phyloP scores from a whole-genome alignment of 2,113 vertebrate genomes.

The Tragulus kanchil region DNA sequence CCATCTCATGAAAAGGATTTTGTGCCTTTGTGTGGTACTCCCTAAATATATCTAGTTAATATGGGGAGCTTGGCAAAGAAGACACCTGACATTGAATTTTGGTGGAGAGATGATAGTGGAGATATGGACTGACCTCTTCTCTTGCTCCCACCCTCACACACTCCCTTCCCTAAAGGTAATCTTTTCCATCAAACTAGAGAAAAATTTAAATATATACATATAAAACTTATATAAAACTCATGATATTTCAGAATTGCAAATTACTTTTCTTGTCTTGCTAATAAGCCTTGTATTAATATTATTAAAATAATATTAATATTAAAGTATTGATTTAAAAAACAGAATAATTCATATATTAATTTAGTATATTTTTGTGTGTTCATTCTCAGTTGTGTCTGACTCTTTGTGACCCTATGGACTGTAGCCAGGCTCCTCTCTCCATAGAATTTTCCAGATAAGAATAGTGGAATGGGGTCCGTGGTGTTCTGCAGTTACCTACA shows the following conservation, averaged over 20 bases:
- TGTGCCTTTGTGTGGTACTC: neutral
- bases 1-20: neutral
- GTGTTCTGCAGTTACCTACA: too few relatives aligned
- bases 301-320: slow-evolving; percentile 2
- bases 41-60: slow-evolving; percentile 53
- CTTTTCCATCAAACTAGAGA: neutral
- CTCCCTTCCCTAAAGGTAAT: neutral
- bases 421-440: too few relatives aligned
- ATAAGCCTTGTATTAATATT: neutral
- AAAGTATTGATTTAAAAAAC: neutral
- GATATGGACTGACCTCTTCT: neutral
- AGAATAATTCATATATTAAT: neutral
- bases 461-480: too few relatives aligned
- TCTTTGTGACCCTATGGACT: too few relatives aligned
- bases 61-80: slow-evolving; percentile 25
- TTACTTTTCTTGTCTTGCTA: neutral
- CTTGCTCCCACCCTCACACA: neutral
- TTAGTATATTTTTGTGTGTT: neutral
- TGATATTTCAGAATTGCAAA: slow-evolving; percentile 1
- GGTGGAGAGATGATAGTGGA: neutral
- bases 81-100: slow-evolving; percentile 53
- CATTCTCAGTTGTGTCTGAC: too few relatives aligned
- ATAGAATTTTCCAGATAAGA: too few relatives aligned
- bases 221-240: neutral
- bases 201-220: neutral